These are phyloP conservation scores for Pristionchus exspectatus DNA, from an alignment of 2,888 invertebrate species.

Conservation along the genomic window DNA sequence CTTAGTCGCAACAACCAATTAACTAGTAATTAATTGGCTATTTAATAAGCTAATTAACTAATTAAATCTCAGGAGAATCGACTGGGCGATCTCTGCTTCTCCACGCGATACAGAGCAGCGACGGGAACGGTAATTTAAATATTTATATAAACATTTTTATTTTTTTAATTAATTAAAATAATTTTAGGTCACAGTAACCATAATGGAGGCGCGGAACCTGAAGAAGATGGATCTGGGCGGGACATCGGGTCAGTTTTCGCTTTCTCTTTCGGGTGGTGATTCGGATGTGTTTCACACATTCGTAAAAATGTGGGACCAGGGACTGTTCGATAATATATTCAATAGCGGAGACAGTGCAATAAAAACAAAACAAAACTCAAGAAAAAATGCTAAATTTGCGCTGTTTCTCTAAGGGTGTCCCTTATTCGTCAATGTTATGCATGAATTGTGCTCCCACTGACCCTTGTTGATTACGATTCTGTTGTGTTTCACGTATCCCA, in stretches of 20 bases:
- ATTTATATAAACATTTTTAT: background rate
- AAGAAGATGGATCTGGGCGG: slow-evolving; percentile 79
- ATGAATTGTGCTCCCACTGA: no score
- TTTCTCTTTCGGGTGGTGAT: background rate
- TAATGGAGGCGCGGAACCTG: slow-evolving; percentile 78
- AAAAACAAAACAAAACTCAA: no score
- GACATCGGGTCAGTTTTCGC: slow-evolving; percentile 72
- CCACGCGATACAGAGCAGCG: slow-evolving; percentile 76
- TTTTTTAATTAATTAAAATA: background rate
- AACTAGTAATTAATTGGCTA: background rate
- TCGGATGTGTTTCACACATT: no score
- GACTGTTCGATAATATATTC: no score
- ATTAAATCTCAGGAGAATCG: slow-evolving; percentile 61
- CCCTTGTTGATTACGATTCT: no score
- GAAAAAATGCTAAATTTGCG: no score
- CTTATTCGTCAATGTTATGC: no score
- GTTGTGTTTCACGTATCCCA: background rate
- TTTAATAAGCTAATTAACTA: background rate
- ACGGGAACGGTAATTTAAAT: slow-evolving; percentile 71
- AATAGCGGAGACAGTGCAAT: no score
- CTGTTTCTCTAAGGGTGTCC: no score
- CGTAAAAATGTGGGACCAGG: no score
- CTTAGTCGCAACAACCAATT: no score
- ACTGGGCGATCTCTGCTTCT: slow-evolving; percentile 78
- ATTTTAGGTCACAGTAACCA: slow-evolving; percentile 69